Conservation (phyloP, 2,888 invertebrate genomes). For the Lordiphosa fenestrarum region DNA sequence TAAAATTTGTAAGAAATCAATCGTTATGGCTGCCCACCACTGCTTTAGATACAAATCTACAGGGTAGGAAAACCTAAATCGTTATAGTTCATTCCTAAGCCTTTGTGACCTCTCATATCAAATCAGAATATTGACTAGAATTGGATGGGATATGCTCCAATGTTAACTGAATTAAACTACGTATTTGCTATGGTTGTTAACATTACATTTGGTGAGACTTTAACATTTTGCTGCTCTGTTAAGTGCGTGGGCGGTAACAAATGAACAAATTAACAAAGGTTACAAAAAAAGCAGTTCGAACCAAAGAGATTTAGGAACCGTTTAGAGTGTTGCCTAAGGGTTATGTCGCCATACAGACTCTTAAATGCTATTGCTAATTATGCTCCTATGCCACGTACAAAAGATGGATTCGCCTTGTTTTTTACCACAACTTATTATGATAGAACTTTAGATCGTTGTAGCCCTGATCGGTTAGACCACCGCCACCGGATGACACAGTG, state of each 20-base stretch:
- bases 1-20: no score
- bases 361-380: slow-evolving; percentile 50
- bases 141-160: background rate
- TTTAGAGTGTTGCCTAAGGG: slow-evolving; percentile 24
- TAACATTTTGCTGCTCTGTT: slow-evolving; percentile 39
- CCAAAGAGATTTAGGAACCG: slow-evolving; percentile 55
- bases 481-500: slow-evolving; percentile 78
- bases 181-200: slow-evolving; percentile 28
- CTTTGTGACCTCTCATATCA: no score
- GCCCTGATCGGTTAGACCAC: slow-evolving; percentile 84
- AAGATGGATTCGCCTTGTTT: slow-evolving; percentile 16
- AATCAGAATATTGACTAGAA: background rate
- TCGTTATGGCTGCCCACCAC: no score
- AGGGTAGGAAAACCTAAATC: no score
- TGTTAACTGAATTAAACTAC: slow-evolving; percentile 22
- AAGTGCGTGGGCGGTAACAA: slow-evolving; percentile 63
- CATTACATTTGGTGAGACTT: slow-evolving; percentile 20
- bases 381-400: slow-evolving; percentile 55
- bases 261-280: slow-evolving; percentile 62
- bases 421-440: slow-evolving; percentile 88
- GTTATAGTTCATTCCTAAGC: no score
- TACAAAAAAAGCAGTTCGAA: slow-evolving; percentile 39
- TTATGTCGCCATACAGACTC: slow-evolving; percentile 29
- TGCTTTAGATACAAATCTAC: no score
- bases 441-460: slow-evolving; percentile 89